phyloP scores from a whole-genome alignment of 2,888 invertebrate genomes.

The Malthinus flaveolus region DNA sequence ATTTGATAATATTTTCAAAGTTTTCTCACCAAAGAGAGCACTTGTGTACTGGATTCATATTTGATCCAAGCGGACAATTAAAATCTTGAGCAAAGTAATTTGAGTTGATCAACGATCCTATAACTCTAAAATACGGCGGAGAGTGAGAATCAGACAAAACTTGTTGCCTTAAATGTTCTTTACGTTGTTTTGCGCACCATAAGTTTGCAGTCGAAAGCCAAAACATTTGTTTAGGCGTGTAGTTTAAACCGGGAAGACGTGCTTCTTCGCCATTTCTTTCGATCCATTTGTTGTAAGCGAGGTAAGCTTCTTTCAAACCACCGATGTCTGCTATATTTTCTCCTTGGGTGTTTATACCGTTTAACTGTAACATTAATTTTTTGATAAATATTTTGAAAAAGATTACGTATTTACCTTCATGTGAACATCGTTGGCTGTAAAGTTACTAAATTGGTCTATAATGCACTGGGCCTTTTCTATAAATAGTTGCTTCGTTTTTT shows the following conservation, averaged over 20 bases:
- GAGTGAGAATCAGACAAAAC: slow-evolving; percentile 42
- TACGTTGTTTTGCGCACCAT: slow-evolving; percentile 49
- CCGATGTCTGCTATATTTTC: slow-evolving; percentile 95
- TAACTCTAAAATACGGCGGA: slow-evolving; percentile 55
- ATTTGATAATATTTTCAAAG: no score
- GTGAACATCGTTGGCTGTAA: neutral
- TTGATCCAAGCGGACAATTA: slow-evolving; percentile 56
- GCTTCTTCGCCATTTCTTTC: slow-evolving; percentile 16
- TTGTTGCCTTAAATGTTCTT: slow-evolving; percentile 16
- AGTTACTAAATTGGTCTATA: slow-evolving; percentile 17
- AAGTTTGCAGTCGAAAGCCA: slow-evolving; percentile 77
- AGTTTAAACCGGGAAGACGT: slow-evolving; percentile 22
- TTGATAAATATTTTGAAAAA: neutral
- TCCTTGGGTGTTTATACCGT: slow-evolving; percentile 71
- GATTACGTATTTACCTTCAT: neutral
- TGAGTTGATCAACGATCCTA: slow-evolving; percentile 60
- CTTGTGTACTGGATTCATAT: slow-evolving; percentile 60
- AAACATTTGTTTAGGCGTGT: slow-evolving; percentile 51
- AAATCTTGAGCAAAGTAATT: slow-evolving; percentile 60
- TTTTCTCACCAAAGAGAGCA: slow-evolving; percentile 45
- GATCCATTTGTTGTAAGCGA: slow-evolving; percentile 59
- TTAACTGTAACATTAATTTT: slow-evolving; percentile 5
- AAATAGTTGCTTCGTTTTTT: slow-evolving; percentile 9
- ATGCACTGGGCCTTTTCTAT: slow-evolving; percentile 11
- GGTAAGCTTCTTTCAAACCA: slow-evolving; percentile 80